A percentile compares a stretch with the other conserved stretches of the same genome.
phyloP scores from a whole-genome alignment of 2,797 vertebrate genomes.

The Pangasius krempfi region DNA sequence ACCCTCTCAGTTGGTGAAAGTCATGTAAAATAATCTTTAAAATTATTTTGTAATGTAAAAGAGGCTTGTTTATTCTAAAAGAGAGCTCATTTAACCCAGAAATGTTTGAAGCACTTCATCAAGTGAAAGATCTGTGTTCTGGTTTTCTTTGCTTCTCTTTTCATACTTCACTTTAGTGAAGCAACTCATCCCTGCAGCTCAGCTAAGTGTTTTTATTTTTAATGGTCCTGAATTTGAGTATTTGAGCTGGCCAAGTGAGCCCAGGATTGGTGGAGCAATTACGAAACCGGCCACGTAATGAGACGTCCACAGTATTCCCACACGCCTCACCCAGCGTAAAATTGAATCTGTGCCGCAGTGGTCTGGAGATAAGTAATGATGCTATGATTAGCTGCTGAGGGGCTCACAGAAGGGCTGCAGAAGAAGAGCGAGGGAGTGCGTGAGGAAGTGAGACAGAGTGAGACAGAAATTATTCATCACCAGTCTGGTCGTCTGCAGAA shows the following conservation, averaged over 20 bases:
- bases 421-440: not conserved
- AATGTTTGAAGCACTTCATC: not conserved
- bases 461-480: conserved; percentile 36
- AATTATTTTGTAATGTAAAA: not conserved
- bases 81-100: not conserved
- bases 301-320: conserved; percentile 38
- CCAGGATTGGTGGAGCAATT: conserved; percentile 31
- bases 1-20: not conserved
- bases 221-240: conserved; percentile 22
- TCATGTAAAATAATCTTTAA: not conserved
- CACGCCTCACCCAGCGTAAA: conserved; percentile 10
- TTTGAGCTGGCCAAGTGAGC: conserved; percentile 7
- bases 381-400: conserved; percentile 34
- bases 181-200: not conserved
- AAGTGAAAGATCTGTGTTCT: not conserved
- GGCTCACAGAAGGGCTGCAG: not conserved
- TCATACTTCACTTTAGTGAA: not conserved
- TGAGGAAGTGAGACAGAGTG: not conserved
- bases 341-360: conserved; percentile 38
- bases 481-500: conserved; percentile 12
- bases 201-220: conserved; percentile 18
- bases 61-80: not conserved
- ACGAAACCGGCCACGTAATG: conserved; percentile 41
- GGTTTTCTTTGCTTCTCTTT: not conserved
- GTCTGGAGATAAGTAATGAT: conserved; percentile 47